These are phyloP conservation scores for Aplysina aerophoba DNA, from an alignment of 37 sponge, comb jelly and placozoan species.

Conservation along the genomic window DNA sequence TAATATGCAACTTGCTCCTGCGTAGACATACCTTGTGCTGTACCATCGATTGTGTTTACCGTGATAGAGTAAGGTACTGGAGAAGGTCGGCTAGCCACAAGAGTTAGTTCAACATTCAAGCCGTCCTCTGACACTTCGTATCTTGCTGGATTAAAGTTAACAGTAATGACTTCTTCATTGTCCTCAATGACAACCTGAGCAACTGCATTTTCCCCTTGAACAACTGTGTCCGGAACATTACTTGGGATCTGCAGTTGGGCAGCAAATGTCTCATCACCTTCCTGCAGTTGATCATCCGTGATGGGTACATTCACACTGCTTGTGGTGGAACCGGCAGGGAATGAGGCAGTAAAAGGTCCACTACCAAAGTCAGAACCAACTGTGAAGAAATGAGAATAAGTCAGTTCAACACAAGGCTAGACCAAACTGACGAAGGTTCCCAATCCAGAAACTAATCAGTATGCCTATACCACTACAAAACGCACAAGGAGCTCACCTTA, in stretches of 20 bases:
- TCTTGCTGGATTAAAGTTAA: background rate
- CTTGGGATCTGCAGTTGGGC: background rate
- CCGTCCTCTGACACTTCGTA: background rate
- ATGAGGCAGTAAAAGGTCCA: background rate
- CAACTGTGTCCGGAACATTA: background rate
- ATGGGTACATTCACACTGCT: background rate
- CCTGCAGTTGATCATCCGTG: background rate
- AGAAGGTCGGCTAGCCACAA: background rate
- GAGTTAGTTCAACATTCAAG: background rate
- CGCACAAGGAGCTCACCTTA: no score
- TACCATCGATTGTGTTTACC: background rate
- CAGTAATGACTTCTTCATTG: background rate
- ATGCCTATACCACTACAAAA: no score
- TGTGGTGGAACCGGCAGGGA: background rate
- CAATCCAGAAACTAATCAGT: no score
- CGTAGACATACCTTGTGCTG: background rate
- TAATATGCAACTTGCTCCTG: no score
- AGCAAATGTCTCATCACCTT: background rate
- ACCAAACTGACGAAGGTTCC: no score
- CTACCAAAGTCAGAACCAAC: background rate
- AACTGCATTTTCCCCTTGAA: background rate
- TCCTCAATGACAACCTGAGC: constrained; percentile 25
- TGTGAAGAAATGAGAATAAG: no score
- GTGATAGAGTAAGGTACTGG: background rate
- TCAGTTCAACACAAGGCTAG: no score